Evolutionary conservation across 2,113 vertebrate species (phyloP).

Genomic region (Amblyornis subalaris): DNA sequence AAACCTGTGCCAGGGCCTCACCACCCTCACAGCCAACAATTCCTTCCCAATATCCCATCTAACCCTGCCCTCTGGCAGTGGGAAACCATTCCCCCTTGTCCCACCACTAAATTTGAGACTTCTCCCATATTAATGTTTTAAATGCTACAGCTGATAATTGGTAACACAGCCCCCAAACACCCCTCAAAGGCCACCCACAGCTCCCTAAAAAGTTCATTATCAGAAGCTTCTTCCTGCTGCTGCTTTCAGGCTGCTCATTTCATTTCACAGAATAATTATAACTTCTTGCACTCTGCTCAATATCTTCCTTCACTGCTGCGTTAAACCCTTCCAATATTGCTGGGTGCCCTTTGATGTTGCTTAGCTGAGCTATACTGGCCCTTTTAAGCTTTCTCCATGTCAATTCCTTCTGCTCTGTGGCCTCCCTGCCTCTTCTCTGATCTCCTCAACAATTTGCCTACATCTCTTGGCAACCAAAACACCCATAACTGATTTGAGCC

Average conservation of each 20-base stretch:
- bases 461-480: slow-evolving; percentile 45
- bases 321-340: slow-evolving; percentile 38
- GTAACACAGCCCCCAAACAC: neutral
- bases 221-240: neutral
- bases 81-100: neutral
- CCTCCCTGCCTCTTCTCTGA: slow-evolving; percentile 21
- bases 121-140: neutral
- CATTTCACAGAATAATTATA: slow-evolving; percentile 23
- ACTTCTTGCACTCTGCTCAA: slow-evolving; percentile 8
- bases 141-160: neutral
- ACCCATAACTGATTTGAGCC: neutral
- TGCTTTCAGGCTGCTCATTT: neutral
- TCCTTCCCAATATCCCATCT: fast-evolving
- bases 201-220: neutral
- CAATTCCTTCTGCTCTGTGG: slow-evolving; percentile 28
- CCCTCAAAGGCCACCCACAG: neutral
- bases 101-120: neutral
- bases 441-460: slow-evolving; percentile 42
- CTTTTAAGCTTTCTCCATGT: slow-evolving; percentile 46
- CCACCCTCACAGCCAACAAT: fast-evolving
- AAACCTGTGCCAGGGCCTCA: neutral
- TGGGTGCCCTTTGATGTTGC: slow-evolving; percentile 40
- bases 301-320: neutral
- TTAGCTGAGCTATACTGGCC: slow-evolving; percentile 26
- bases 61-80: neutral